A percentile compares a stretch with the other conserved stretches of the same genome.
phyloP scores from a whole-genome alignment of 2,888 invertebrate genomes.

The Diplazon laetatorius region DNA sequence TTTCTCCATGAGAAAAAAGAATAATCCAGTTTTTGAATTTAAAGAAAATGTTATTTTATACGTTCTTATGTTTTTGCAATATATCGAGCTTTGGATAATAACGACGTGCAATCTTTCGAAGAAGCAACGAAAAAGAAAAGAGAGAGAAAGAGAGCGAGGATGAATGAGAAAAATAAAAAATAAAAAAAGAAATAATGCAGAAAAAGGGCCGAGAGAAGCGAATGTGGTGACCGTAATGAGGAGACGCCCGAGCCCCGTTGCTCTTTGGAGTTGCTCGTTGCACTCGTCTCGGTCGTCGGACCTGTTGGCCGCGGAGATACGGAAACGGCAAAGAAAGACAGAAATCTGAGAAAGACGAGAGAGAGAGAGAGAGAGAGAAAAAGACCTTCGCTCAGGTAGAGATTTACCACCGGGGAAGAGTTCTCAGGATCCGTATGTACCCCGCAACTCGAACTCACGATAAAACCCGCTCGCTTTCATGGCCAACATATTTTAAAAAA shows the following conservation, averaged over 20 bases:
- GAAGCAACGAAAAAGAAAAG: conserved; percentile 5
- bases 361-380: too few species aligned
- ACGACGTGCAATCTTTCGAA: conserved; percentile 47
- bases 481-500: too few species aligned
- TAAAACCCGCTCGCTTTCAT: conserved; percentile 11
- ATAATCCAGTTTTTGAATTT: neutral
- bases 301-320: conserved; percentile 4
- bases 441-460: conserved; percentile 23
- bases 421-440: neutral
- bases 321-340: conserved; percentile 26
- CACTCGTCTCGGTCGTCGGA: conserved; percentile 37
- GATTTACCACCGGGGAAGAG: conserved; percentile 26
- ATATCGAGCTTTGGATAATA: conserved; percentile 43
- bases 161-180: conserved; percentile 19
- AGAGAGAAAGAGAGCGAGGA: neutral
- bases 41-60: neutral
- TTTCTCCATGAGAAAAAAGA: conserved; percentile 18
- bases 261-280: conserved; percentile 40
- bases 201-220: conserved; percentile 47
- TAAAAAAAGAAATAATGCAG: too few species aligned
- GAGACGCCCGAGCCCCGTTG: conserved; percentile 52
- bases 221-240: conserved; percentile 64
- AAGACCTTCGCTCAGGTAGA: conserved; percentile 34
- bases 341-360: conserved; percentile 25
- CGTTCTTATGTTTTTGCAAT: conserved; percentile 10